Conservation (phyloP, 2,888 invertebrate genomes). For the Euspilapteryx auroguttella region DNA sequence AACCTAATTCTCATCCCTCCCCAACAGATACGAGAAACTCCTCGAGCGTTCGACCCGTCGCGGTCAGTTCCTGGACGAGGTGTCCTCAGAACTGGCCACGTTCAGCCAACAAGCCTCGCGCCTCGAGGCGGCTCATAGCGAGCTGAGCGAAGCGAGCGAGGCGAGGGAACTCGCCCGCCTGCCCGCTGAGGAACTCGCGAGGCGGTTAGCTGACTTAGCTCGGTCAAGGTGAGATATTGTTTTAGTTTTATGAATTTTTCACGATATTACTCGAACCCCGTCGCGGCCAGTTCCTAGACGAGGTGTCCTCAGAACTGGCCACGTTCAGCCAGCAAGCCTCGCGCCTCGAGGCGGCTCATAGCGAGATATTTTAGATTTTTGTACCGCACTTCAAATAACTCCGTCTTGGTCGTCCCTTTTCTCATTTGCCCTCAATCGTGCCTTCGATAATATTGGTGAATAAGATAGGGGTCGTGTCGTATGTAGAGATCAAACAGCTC, state of each 20-base stretch:
- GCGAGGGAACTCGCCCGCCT: conserved; percentile 70
- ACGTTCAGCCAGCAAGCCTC: conserved; percentile 69
- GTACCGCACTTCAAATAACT: too few species aligned
- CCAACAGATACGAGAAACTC: conserved; percentile 84
- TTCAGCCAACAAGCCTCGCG: conserved; percentile 69
- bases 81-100: conserved; percentile 66
- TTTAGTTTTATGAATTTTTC: too few species aligned
- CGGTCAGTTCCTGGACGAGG: conserved; percentile 80
- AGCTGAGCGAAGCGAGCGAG: conserved; percentile 74
- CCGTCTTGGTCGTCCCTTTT: too few species aligned
- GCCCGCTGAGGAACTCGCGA: conserved; percentile 60
- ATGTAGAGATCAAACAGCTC: too few species aligned
- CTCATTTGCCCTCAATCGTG: too few species aligned
- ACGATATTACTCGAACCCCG: too few species aligned
- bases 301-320: conserved; percentile 69
- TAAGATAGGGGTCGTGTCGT: too few species aligned
- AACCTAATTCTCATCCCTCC: conserved; percentile 4
- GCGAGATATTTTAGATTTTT: too few species aligned
- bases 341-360: conserved; percentile 72
- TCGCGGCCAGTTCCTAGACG: conserved; percentile 81
- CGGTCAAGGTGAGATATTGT: conserved; percentile 42
- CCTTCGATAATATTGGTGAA: too few species aligned
- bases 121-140: conserved; percentile 72
- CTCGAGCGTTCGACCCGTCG: conserved; percentile 78
- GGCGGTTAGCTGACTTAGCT: conserved; percentile 51